Conservation (phyloP, 2,888 invertebrate genomes). For the Nudaria mundana region DNA sequence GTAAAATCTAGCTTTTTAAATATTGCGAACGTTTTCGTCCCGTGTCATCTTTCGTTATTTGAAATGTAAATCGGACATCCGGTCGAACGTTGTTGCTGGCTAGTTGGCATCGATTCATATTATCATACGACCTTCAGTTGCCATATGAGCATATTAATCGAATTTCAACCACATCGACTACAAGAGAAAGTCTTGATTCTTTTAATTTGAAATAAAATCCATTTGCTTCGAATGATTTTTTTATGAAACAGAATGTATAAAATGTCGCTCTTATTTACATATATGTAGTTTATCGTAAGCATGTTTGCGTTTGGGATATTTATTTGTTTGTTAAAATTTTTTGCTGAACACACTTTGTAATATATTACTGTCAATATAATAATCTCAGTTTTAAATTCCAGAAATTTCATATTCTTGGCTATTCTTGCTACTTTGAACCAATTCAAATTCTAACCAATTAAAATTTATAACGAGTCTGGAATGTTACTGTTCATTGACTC, state of each 20-base stretch:
- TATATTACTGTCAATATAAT: too few species aligned
- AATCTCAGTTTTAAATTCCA: too few species aligned
- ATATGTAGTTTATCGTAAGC: slow-evolving; percentile 15
- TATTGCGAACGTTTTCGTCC: slow-evolving; percentile 1
- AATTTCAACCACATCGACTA: slow-evolving; percentile 16
- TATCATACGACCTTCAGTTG: slow-evolving; percentile 28
- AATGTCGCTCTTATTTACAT: slow-evolving; percentile 14
- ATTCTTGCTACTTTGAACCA: too few species aligned
- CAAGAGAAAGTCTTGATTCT: slow-evolving; percentile 14
- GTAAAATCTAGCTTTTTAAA: too few species aligned
- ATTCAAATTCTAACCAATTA: too few species aligned
- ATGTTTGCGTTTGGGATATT: slow-evolving; percentile 24
- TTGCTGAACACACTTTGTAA: too few species aligned
- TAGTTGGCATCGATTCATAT: slow-evolving; percentile 29
- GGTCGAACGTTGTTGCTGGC: slow-evolving; percentile 15
- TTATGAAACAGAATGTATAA: slow-evolving; percentile 4
- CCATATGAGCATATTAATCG: slow-evolving; percentile 3
- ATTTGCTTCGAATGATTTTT: background rate
- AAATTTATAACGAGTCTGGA: too few species aligned
- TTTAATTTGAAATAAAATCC: background rate
- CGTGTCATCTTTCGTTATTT: slow-evolving; percentile 21
- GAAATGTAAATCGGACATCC: slow-evolving; percentile 34
- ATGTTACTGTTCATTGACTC: background rate
- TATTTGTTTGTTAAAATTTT: too few species aligned
- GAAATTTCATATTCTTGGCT: too few species aligned